Conservation (phyloP, 2,113 vertebrate genomes). For the Calonectris borealis region DNA sequence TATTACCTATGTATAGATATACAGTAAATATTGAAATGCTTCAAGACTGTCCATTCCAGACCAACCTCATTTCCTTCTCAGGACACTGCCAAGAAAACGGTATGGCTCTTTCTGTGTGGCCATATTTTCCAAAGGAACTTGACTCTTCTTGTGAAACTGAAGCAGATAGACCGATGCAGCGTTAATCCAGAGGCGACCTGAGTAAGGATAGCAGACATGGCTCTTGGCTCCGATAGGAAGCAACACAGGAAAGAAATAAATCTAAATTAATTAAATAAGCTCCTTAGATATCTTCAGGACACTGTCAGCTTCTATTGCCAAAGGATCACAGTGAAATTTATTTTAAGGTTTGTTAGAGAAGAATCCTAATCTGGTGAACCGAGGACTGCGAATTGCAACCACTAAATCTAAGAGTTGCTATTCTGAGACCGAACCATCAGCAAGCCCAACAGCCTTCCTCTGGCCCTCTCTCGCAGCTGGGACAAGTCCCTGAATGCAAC, state of each 20-base stretch:
- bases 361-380: background rate
- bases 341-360: too few relatives aligned
- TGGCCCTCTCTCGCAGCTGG: accelerated
- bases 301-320: background rate
- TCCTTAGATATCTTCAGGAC: background rate
- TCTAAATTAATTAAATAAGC: background rate
- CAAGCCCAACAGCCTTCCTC: background rate
- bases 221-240: background rate
- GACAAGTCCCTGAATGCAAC: background rate
- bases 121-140: background rate
- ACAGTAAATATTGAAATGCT: background rate
- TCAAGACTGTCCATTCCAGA: background rate
- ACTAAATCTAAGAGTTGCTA: background rate
- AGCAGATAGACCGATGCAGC: background rate
- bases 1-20: background rate
- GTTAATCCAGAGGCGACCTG: background rate
- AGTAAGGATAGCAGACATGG: background rate
- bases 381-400: background rate
- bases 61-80: background rate
- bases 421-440: background rate
- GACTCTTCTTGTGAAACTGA: background rate
- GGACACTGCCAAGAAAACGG: background rate
- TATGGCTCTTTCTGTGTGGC: background rate
- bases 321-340: background rate
- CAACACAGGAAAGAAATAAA: background rate